Percentiles rank a stretch among this genome's conserved stretches.
Evolutionary conservation across 2,797 vertebrate genomes (phyloP).

Genomic region (Micropoecilia bifurca): DNA sequence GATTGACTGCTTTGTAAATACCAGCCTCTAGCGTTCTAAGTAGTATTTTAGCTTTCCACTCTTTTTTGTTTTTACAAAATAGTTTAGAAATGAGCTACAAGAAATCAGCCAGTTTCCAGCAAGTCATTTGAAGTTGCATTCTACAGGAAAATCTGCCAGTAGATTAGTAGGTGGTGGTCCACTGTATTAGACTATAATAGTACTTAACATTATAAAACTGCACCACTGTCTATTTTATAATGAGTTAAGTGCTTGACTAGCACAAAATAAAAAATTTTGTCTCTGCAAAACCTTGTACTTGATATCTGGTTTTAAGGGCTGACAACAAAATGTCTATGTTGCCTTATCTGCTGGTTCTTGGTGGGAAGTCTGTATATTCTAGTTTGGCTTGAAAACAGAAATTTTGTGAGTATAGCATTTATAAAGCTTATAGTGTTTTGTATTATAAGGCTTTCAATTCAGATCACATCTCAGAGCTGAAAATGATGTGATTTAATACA

Average conservation of each 20-base stretch:
- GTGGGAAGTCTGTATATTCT: background rate
- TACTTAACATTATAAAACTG: too few species aligned
- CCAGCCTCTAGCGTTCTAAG: background rate
- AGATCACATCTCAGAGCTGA: background rate
- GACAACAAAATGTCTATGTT: background rate
- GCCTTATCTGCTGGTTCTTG: background rate
- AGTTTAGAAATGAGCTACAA: background rate
- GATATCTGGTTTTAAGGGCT: background rate
- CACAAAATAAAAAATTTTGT: background rate
- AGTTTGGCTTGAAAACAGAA: background rate
- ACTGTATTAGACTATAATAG: too few species aligned
- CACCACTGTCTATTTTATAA: background rate
- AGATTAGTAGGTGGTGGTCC: too few species aligned
- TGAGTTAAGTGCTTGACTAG: background rate
- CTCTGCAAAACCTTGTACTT: background rate
- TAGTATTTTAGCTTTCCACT: background rate
- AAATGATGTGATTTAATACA: background rate
- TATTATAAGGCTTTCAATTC: background rate
- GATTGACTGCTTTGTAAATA: background rate
- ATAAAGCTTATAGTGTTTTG: background rate
- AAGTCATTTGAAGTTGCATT: background rate
- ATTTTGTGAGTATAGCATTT: background rate
- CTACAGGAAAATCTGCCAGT: too few species aligned
- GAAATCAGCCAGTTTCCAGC: background rate
- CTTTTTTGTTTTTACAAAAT: background rate